These are phyloP conservation scores for Amphipoea lucens DNA, from an alignment of 2,888 invertebrate species.

Conservation along the genomic window DNA sequence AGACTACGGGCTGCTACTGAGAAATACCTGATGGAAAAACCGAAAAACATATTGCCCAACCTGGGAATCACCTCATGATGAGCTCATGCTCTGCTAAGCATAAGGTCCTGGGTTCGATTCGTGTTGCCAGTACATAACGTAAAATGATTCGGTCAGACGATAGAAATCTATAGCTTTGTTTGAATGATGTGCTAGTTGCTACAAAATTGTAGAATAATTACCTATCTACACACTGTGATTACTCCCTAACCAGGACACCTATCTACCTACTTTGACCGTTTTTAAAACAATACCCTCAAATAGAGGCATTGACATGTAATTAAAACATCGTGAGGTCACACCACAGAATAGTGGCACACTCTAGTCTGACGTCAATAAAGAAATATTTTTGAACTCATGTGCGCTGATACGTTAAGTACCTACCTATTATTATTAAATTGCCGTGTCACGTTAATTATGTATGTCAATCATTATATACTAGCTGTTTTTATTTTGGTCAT, in stretches of 20 bases:
- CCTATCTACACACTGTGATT: not conserved
- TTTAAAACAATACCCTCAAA: slow-evolving; percentile 17
- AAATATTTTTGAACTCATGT: slow-evolving; percentile 17
- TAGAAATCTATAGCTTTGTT: not conserved
- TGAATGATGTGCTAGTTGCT: too few relatives aligned
- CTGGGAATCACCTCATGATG: too few relatives aligned
- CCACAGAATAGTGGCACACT: not conserved
- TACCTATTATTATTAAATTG: slow-evolving; percentile 2
- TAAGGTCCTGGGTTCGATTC: too few relatives aligned
- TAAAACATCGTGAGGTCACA: slow-evolving; percentile 1
- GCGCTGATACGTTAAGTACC: too few relatives aligned
- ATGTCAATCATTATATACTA: too few relatives aligned
- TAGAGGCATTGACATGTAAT: slow-evolving; percentile 6
- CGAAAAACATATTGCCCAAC: not conserved
- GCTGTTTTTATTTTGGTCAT: not conserved
- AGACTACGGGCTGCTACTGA: not conserved
- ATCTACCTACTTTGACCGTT: not conserved
- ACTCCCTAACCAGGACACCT: not conserved
- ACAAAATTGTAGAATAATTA: not conserved
- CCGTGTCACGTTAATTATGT: not conserved
- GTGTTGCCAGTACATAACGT: not conserved
- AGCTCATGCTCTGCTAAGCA: not conserved
- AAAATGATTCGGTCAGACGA: not conserved
- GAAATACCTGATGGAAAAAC: too few relatives aligned
- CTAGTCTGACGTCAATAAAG: slow-evolving; percentile 16